Conservation (phyloP, 1,140 invertebrate genomes). For the Acromyrmex charruanus region DNA sequence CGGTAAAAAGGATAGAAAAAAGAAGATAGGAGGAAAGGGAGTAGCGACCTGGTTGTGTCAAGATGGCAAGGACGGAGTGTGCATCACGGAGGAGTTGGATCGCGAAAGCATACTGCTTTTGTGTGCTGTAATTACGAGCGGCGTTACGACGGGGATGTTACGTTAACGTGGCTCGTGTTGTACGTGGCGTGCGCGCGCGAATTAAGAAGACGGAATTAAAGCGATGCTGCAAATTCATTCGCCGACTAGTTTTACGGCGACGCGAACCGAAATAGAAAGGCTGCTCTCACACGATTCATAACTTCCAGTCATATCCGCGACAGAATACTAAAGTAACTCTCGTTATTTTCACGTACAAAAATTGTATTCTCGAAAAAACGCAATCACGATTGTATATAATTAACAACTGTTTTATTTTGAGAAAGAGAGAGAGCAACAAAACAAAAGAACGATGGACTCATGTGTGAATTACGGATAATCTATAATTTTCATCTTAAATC, state of each 20-base stretch:
- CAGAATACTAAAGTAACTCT: background rate
- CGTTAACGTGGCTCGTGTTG: slow-evolving; percentile 46
- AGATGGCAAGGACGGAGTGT: slow-evolving; percentile 39
- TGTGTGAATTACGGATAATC: too few relatives aligned
- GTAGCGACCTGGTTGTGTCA: slow-evolving; percentile 44
- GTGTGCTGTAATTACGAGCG: slow-evolving; percentile 49
- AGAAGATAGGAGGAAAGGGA: slow-evolving; percentile 22
- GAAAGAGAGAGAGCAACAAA: background rate
- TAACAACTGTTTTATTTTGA: background rate
- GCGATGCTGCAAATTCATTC: slow-evolving; percentile 49
- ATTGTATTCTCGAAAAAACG: background rate
- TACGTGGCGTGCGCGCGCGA: slow-evolving; percentile 43
- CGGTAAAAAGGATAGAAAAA: slow-evolving; percentile 25
- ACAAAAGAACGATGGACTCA: background rate
- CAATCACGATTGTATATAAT: background rate
- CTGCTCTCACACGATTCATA: slow-evolving; percentile 20
- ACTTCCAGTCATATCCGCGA: background rate
- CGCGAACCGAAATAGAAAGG: slow-evolving; percentile 28
- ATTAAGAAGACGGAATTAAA: slow-evolving; percentile 60
- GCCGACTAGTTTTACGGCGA: slow-evolving; percentile 43
- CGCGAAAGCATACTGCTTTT: background rate
- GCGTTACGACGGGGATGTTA: slow-evolving; percentile 58
- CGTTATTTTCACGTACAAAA: background rate
- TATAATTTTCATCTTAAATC: background rate
- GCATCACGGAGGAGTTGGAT: slow-evolving; percentile 43